phyloP scores from a whole-genome alignment of 2,888 invertebrate species.

The Prionchulus punctatus region DNA sequence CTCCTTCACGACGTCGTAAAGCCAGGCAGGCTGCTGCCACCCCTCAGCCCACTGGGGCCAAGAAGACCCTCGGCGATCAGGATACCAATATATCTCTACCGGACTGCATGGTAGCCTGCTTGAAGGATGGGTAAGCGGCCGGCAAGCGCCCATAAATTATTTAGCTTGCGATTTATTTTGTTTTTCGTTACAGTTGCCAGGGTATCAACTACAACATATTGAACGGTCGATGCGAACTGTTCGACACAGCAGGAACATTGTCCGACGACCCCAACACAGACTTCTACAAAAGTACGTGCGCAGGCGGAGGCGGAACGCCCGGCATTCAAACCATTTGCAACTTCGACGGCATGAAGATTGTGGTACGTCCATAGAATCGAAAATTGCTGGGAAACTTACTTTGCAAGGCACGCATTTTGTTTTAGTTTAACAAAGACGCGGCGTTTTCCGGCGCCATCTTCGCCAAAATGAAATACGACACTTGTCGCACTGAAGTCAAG shows the following conservation, averaged over 20 bases:
- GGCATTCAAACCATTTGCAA: constrained; percentile 28
- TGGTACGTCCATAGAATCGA: constrained; percentile 7
- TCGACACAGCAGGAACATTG: constrained; percentile 13
- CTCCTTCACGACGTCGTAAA: neutral
- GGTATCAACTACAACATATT: constrained; percentile 31
- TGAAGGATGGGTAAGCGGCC: neutral
- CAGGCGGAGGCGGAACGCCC: constrained; percentile 13
- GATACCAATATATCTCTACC: neutral
- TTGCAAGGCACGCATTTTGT: neutral
- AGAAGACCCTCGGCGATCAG: neutral
- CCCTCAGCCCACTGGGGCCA: neutral
- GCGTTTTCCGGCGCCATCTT: constrained; percentile 30
- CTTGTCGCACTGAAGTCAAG: constrained; percentile 28
- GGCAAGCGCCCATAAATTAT: neutral
- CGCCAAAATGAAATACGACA: constrained; percentile 31
- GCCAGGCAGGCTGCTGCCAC: neutral
- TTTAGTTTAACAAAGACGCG: constrained; percentile 15
- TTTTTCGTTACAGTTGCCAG: constrained; percentile 18
- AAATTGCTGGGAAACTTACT: neutral
- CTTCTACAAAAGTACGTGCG: constrained; percentile 30
- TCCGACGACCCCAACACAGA: constrained; percentile 18
- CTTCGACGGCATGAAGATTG: constrained; percentile 29
- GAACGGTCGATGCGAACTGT: constrained; percentile 25
- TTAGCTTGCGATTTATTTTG: neutral
- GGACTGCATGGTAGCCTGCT: neutral